These are phyloP conservation scores for Acanthochromis polyacanthus DNA, from an alignment of 2,113 vertebrate species.

Conservation along the genomic window DNA sequence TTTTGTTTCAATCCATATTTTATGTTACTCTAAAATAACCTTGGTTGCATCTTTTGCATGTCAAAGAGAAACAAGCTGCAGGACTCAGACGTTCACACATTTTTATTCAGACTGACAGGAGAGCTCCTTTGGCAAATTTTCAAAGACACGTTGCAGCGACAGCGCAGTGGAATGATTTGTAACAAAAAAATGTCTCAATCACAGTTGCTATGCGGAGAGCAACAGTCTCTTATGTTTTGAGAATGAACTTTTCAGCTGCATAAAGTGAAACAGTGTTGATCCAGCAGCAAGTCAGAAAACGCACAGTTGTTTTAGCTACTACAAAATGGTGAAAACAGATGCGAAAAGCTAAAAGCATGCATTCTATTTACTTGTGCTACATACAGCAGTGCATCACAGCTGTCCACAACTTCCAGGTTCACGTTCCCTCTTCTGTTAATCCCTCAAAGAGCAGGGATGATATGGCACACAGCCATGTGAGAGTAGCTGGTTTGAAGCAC, in stretches of 20 bases:
- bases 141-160: conserved; percentile 8
- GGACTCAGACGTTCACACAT: neutral
- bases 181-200: conserved; percentile 3
- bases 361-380: neutral
- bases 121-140: conserved; percentile 17
- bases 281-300: neutral
- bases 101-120: conserved; percentile 20
- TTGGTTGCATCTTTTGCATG: conserved; percentile 14
- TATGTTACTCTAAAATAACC: conserved; percentile 14
- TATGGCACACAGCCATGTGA: conserved; percentile 5
- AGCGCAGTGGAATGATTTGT: neutral
- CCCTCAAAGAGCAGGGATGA: conserved; percentile 25
- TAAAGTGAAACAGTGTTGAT: neutral
- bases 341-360: neutral
- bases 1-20: neutral
- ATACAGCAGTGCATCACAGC: conserved; percentile 12
- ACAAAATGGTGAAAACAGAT: conserved; percentile 8
- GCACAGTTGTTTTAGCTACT: neutral
- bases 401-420: conserved; percentile 19
- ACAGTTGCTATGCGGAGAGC: neutral
- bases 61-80: conserved; percentile 1
- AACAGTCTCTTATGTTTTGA: neutral
- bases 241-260: neutral
- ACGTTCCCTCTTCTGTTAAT: conserved; percentile 45
- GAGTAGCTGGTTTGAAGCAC: conserved; percentile 14